Base-by-base conservation (phyloP, 1,140 invertebrate genomes). In the Propsilocerus akamusi region DNA sequence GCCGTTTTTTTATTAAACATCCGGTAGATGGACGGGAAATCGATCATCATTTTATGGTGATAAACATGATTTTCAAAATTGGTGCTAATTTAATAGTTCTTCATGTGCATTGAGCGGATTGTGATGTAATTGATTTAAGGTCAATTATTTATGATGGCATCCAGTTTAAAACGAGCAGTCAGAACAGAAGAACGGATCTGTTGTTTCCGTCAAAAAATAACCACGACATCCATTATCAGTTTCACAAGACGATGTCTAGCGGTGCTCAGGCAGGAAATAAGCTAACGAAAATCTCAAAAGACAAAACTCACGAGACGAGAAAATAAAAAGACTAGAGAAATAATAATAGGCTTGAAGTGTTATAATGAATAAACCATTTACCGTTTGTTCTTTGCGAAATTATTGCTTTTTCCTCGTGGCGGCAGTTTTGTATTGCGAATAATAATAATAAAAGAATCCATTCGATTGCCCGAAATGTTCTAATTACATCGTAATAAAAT, bases 21-120 rank as follows among this genome's bases (percentile, higher is more conserved):
- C 34, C 34, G 34, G 4, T 30, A n/a, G n/a, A n/a, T n/a, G n/a
- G n/a, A n/a, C 28, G 22, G 34, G 34, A 41, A 41, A 41, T 5
- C 14, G 10, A 41, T 41, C 34, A 41, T 41, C 34, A 41, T 41
- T 41, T 20, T 20, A 17, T 41, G 34, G 17, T 17, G 34, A 41
- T 17, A 41, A 20, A 17, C 22, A 12, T 30, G 11, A 12, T n/a
- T 30, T 30, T 30, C 28, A 8, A 41, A 41, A 41, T 17, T 41
- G 34, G 22, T 41, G 34, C 34, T 41, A 41, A 41, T 41, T 41
- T 8, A n/a, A n/a, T n/a, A n/a, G n/a, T n/a, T n/a, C n/a, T n/a
- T n/a, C n/a, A n/a, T n/a, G n/a, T n/a, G n/a, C n/a, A n/a, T n/a
- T n/a, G n/a, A n/a, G n/a, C n/a, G n/a, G n/a, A n/a, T n/a, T n/a